These are phyloP conservation scores for Drosophila simulans DNA, from an alignment of 1,140 invertebrate genomes.

Conservation along the genomic window DNA sequence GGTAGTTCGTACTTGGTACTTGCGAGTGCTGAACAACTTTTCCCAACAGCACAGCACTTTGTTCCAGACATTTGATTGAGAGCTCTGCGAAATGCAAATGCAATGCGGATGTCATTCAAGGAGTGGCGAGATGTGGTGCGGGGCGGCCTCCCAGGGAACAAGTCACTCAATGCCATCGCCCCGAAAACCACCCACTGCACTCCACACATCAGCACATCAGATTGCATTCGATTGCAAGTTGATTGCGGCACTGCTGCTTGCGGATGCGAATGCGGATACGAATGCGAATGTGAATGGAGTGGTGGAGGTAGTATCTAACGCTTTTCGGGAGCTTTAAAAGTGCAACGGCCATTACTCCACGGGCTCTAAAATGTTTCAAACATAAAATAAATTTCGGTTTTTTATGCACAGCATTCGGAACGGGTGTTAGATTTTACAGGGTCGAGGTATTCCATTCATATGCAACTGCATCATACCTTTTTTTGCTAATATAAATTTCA, in stretches of 20 bases:
- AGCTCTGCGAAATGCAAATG: constrained; percentile 74
- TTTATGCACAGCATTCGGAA: neutral
- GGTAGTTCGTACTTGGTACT: constrained; percentile 3
- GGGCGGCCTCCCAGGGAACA: constrained; percentile 21
- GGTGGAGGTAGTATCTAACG: constrained; percentile 31
- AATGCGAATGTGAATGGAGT: constrained; percentile 23
- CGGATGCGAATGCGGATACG: constrained; percentile 37
- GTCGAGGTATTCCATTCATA: neutral
- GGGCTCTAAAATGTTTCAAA: constrained; percentile 45
- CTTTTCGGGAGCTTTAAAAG: constrained; percentile 54
- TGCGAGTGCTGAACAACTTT: constrained; percentile 55
- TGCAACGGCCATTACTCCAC: constrained; percentile 51
- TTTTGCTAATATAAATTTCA: neutral
- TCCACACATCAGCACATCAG: constrained; percentile 52
- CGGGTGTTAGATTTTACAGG: neutral
- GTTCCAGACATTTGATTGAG: constrained; percentile 67
- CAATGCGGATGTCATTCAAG: constrained; percentile 56
- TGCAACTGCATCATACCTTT: neutral
- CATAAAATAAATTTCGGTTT: constrained; percentile 51
- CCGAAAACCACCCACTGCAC: constrained; percentile 7
- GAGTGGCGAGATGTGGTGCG: constrained; percentile 2
- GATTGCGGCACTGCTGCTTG: constrained; percentile 46
- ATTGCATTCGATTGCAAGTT: constrained; percentile 57
- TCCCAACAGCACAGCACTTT: constrained; percentile 62
- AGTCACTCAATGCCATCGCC: constrained; percentile 32